Percentiles rank a stretch among this genome's conserved stretches.
Conservation (phyloP, 2,888 invertebrate genomes). For the Imbricaverruca yamaguchii region DNA sequence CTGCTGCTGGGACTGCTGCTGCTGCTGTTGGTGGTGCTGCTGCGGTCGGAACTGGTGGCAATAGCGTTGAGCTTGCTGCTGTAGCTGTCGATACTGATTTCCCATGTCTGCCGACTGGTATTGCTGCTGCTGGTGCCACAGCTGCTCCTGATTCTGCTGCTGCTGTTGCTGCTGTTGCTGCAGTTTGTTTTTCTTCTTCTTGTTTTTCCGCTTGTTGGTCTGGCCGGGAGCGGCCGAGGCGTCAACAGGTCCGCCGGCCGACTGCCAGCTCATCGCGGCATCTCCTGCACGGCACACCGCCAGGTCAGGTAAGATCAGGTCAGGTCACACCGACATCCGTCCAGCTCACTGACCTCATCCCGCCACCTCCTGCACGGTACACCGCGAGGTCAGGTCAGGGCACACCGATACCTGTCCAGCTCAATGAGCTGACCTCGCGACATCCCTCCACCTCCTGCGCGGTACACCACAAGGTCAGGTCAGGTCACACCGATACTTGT, state of each 20-base stretch:
- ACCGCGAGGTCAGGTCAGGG: too few relatives aligned
- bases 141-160: not conserved
- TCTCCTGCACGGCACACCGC: too few relatives aligned
- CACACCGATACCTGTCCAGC: too few relatives aligned
- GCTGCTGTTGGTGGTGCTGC: not conserved
- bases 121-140: not conserved
- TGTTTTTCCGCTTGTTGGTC: not conserved
- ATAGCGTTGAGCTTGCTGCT: not conserved
- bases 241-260: not conserved
- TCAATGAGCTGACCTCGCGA: too few relatives aligned
- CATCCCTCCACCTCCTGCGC: too few relatives aligned
- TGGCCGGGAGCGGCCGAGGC: not conserved
- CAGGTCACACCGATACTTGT: too few relatives aligned
- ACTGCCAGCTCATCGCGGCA: too few relatives aligned
- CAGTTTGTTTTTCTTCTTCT: not conserved
- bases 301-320: too few relatives aligned
- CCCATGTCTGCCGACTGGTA: not conserved
- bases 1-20: not conserved
- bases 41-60: not conserved
- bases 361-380: too few relatives aligned
- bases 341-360: too few relatives aligned
- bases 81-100: not conserved
- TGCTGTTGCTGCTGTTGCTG: not conserved
- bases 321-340: too few relatives aligned
- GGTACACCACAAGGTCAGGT: too few relatives aligned